Evolutionary conservation across 2,888 invertebrate genomes (phyloP), one percentile per base, ranked within the genome.

Genomic region (Eupithecia subfuscata): DNA sequence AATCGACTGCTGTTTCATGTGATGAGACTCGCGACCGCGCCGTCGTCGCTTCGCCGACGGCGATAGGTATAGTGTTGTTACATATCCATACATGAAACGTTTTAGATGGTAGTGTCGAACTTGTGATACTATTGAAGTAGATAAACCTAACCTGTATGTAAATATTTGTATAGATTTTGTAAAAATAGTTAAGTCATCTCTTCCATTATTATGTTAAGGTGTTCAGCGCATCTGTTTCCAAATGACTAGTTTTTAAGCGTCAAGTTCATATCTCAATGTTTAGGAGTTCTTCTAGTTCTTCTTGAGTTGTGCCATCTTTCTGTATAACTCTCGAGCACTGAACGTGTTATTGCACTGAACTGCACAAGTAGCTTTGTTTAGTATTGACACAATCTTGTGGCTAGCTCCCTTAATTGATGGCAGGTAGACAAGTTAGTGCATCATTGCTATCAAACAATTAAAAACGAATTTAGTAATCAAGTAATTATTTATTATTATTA

Each of bases 1-100:
- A 92, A 92, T 90, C 92, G 92, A 93, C 94, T 94, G 93, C 92
- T 89, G 92, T 93, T 93, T 92, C 94, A 90, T 93, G 92, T 91
- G 91, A 91, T 89, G 91, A 91, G 89, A 91, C 89, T 89, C 89
- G 87, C 86, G 82, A 85, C 85, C 85, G 80, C 85, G 79, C 86
- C 84, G 84, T 87, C 84, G 84, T 87, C 84, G 84, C 79, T 78
- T 77, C 81, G 81, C 81, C 85, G 86, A 87, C 87, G 84, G 86
- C 84, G 88, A 85, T 85, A 85, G 90, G 92, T 92, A 92, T 92
- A 91, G 87, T 89, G 88, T 85, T 74, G 88, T 88, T 90, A 90
- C 89, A 90, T 91, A 91, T 90, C 91, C 89, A 60, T 87, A 86
- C 90, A 88, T 92, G 91, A 88, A 91, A 89, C 91, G 87, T 84